Percentiles rank a stretch among this genome's conserved stretches.
These are phyloP conservation scores for Chrysaora quinquecirrha DNA, from an alignment of 30 jellyfish, hydroid and myxozoan genomes.

Conservation along the genomic window DNA sequence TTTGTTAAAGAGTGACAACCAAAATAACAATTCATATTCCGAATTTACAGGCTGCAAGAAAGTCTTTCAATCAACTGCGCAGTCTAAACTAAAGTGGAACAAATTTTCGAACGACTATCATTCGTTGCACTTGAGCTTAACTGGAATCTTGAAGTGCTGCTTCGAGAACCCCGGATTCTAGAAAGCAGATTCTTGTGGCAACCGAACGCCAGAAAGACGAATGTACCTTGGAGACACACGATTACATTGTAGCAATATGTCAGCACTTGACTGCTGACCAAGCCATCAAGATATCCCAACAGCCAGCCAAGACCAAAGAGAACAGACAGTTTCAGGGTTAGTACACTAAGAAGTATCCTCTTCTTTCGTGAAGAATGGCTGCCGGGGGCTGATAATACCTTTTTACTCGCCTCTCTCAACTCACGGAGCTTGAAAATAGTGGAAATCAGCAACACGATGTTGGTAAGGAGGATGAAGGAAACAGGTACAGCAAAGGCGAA, in stretches of 20 bases:
- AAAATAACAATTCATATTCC: too few species aligned
- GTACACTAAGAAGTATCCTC: conserved; percentile 16
- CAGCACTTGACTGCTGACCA: conserved; percentile 33
- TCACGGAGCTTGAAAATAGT: conserved; percentile 21
- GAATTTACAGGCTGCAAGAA: too few species aligned
- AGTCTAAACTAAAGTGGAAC: too few species aligned
- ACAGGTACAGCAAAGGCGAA: conserved; percentile 52
- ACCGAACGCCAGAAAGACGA: conserved; percentile 63
- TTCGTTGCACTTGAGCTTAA: too few species aligned
- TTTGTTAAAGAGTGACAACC: too few species aligned
- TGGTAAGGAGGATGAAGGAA: conserved; percentile 24
- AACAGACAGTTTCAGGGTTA: conserved; percentile 50
- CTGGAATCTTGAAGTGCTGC: too few species aligned
- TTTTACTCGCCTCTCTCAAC: not conserved
- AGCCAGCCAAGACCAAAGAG: conserved; percentile 66
- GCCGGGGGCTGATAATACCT: not conserved
- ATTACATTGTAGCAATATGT: conserved; percentile 19
- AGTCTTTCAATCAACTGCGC: too few species aligned
- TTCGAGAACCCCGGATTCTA: too few species aligned
- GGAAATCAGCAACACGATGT: conserved; percentile 6
- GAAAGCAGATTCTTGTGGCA: conserved; percentile 36
- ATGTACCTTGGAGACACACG: conserved; percentile 37
- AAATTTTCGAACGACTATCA: too few species aligned
- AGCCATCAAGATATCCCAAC: conserved; percentile 46
- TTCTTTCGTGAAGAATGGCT: conserved; percentile 10